Base-by-base conservation (phyloP, 2,888 invertebrate genomes). In the Drosophila fungiperda region DNA sequence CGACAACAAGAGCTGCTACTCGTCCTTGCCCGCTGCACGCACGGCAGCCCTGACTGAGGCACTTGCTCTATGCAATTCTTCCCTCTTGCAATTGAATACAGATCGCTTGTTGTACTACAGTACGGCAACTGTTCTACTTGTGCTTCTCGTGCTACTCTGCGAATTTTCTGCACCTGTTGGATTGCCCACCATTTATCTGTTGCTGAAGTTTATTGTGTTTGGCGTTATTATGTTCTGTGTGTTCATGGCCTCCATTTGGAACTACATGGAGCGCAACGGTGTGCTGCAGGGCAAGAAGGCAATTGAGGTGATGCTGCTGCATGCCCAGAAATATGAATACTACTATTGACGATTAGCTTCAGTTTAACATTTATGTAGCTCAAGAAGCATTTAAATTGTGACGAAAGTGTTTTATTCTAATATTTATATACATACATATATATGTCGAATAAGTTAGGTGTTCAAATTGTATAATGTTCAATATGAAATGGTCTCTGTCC, bases 201-300 rank as follows among this genome's bases (percentile, higher is more conserved):
- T 96, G 66, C 87, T 95, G 0, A 95, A 95, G 90, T 93, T 96
- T 54, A 80, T 96, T 9, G 91, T 96, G 55, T 96, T 95, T 29
- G 95, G 94, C 15, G 85, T 96, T 29, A 94, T 96, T 80, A 94
- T 96, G 60, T 97, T 96, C 90, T 95, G 94, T 74, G 77, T 96
- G 23, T 94, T 97, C 78, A 97, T 97, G 97, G 96, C 96, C 38
- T 95, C 96, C 0, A 91, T 98, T 75, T 97, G 97, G 97, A 96
- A 97, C 91, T 94, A 94, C 78, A 96, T 97, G 76, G 98, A 98
- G 92, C 94, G 94, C 80, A 96, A 97, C 92, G 96, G 96, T 49
- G 94, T 97, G 20, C 94, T 96, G 83, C 96, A 97, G n/a, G 96
- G 96, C 9, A 94, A 96, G 87, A 94, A 95, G 63, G 95, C 95